Percentiles rank a stretch among this genome's conserved stretches.
Conservation (phyloP, 2,888 invertebrate genomes). For the Erebia aethiops region DNA sequence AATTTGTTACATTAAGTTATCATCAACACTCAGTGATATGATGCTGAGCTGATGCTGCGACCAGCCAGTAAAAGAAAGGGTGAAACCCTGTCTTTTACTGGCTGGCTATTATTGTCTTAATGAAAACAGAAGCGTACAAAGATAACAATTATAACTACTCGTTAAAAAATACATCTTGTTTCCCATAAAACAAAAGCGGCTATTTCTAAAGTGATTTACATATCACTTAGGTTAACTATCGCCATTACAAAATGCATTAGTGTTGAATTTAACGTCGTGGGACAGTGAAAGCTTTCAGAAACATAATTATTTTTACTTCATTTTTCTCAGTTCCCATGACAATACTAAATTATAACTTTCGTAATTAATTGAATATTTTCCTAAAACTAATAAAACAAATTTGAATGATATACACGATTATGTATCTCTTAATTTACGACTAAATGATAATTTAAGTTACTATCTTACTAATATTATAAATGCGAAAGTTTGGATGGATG, state of each 20-base stretch:
- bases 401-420: slow-evolving; percentile 1
- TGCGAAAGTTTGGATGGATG: too few relatives aligned
- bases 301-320: slow-evolving; percentile 52
- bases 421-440: neutral
- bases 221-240: slow-evolving; percentile 22
- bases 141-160: slow-evolving; percentile 19
- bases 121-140: too few relatives aligned
- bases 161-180: slow-evolving; percentile 15
- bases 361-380: slow-evolving; percentile 2
- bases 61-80: too few relatives aligned
- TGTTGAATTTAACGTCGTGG: slow-evolving; percentile 50
- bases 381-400: slow-evolving; percentile 7
- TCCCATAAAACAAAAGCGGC: slow-evolving; percentile 23
- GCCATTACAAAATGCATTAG: slow-evolving; percentile 41
- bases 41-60: too few relatives aligned
- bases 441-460: neutral
- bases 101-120: too few relatives aligned
- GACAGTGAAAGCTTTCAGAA: slow-evolving; percentile 68
- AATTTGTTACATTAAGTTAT: too few relatives aligned
- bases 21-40: too few relatives aligned
- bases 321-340: slow-evolving; percentile 73
- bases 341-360: slow-evolving; percentile 41
- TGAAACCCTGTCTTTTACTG: too few relatives aligned
- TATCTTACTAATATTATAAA: too few relatives aligned
- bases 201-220: slow-evolving; percentile 21